Evolutionary conservation across 2,888 invertebrate genomes (phyloP).

Genomic region (Subacronicta megacephala): DNA sequence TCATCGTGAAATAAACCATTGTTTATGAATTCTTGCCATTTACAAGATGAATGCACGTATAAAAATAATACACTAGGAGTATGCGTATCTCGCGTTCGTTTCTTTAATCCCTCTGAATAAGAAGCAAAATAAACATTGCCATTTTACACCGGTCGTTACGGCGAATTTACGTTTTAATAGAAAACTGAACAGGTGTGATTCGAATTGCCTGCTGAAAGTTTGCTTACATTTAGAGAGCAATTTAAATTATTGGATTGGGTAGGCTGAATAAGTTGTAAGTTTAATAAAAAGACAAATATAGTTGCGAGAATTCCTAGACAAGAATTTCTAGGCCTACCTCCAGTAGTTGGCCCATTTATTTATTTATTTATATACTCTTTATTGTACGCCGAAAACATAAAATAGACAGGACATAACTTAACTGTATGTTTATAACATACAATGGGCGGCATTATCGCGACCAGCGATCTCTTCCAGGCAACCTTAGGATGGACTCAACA

Average conservation of each 20-base stretch:
- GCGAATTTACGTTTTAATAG: constrained; percentile 10
- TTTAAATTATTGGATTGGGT: neutral
- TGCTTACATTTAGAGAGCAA: neutral
- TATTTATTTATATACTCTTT: no score
- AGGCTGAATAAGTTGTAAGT: no score
- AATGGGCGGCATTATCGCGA: no score
- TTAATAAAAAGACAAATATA: no score
- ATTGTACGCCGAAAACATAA: no score
- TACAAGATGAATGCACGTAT: constrained; percentile 30
- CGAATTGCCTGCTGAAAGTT: neutral
- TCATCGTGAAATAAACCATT: constrained; percentile 17
- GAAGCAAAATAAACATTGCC: constrained; percentile 26
- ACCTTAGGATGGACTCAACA: no score
- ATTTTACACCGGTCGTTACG: constrained; percentile 19
- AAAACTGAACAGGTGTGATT: constrained; percentile 17
- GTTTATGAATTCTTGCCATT: constrained; percentile 16
- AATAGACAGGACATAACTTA: no score
- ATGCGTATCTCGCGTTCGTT: constrained; percentile 19
- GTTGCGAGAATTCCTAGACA: no score
- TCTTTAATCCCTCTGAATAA: constrained; percentile 29
- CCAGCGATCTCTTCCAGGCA: no score
- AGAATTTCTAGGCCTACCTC: no score
- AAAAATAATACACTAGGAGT: constrained; percentile 23
- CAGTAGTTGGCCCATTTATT: no score
- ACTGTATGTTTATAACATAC: no score